Conservation (phyloP, 2,113 vertebrate genomes). For the Geothlypis trichas region DNA sequence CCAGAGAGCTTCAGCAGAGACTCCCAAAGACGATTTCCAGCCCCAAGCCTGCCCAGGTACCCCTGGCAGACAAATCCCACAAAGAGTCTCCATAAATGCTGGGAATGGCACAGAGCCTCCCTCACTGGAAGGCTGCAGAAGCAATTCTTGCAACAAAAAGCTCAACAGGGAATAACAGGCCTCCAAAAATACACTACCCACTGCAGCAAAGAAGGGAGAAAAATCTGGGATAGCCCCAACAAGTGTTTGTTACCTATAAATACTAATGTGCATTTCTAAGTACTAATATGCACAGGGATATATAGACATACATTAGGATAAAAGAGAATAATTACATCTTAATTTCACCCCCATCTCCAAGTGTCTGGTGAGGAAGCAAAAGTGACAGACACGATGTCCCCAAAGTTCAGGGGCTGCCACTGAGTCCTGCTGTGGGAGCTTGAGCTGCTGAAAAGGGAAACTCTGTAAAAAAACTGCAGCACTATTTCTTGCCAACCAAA, state of each 20-base stretch:
- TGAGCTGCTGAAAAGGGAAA: background rate
- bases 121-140: background rate
- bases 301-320: background rate
- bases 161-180: accelerated
- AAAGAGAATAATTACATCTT: background rate
- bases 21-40: background rate
- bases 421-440: accelerated
- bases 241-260: background rate
- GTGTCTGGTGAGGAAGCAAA: background rate
- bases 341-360: background rate
- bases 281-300: accelerated
- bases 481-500: background rate
- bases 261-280: background rate
- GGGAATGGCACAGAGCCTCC: background rate
- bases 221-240: background rate
- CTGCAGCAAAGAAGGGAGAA: background rate
- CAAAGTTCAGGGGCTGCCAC: background rate
- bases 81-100: accelerated
- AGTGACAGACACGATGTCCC: accelerated
- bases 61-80: background rate
- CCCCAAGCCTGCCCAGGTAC: background rate
- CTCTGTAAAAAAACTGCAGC: background rate
- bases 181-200: background rate
- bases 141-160: background rate
- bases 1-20: background rate